Base-by-base conservation (phyloP, 2,113 vertebrate genomes). In the Malurus melanocephalus region DNA sequence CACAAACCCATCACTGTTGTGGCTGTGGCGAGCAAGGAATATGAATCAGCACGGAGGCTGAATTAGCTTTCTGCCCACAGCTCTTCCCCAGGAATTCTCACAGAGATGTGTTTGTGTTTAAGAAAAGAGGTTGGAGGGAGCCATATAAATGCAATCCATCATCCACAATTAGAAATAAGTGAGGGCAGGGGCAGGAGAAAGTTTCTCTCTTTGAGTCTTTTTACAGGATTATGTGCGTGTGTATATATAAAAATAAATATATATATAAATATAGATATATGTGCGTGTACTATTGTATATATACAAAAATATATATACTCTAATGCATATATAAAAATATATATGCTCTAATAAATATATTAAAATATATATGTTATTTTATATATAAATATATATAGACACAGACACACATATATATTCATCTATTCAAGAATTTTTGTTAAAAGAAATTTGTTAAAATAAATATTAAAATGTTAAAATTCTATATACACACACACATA, bases 11-110 rank as follows among this genome's bases (percentile, higher is more conserved):
- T 10, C 57, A 30, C 86, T 87, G 52, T 68, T 79, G 4, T 1
- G 71, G 21, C 71, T 88, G 80, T 14, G 14, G 77, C 21, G 0
- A 57, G 75, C 66, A 15, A 46, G 77, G 83, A 95, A 87, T 89
- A 48, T 49, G 66, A 94, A 91, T 88, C 66, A 86, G 86, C 35
- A 12, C 2, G 0, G 1, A 52, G n/a, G 55, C 83, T 76, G 52
- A 94, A 94, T 88, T 88, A 90, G 88, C 88, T 93, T 74, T 76
- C 92, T 94, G 80, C 92, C 88, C 88, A 76, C 93, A 81, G 84
- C 30, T 52, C 86, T 73, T 73, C 78, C 52, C 64, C 3, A 90
- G 72, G 90, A 90, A 66, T 79, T 85, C 83, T 81, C 43, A 61
- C 80, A 86, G 93, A 92, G 68, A 43, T 89, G 53, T 72, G 48